phyloP scores from a whole-genome alignment of 1,140 invertebrate species.

The Glossosoma conforme region DNA sequence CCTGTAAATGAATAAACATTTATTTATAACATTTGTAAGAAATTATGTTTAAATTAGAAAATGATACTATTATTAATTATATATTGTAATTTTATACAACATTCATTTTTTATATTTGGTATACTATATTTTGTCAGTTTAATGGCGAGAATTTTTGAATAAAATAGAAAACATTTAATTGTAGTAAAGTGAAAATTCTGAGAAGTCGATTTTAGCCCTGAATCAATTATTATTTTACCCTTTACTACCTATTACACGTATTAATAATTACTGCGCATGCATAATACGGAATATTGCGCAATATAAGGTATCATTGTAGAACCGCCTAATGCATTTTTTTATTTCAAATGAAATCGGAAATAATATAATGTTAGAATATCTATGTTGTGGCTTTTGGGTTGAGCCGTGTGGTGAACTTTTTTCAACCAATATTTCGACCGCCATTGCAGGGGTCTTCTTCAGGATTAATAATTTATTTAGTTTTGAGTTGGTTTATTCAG shows the following conservation, averaged over 20 bases:
- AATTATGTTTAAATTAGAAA: background rate
- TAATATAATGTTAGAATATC: background rate
- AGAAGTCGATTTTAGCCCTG: background rate
- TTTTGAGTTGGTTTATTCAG: too few species aligned
- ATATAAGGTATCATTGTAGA: background rate
- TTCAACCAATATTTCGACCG: too few species aligned
- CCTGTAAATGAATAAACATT: constrained; percentile 39
- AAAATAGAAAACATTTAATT: constrained; percentile 2
- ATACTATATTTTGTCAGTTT: too few species aligned
- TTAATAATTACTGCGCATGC: background rate
- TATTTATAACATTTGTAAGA: background rate
- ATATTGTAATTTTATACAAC: too few species aligned
- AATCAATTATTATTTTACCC: background rate
- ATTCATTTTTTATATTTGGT: too few species aligned
- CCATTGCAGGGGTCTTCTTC: too few species aligned
- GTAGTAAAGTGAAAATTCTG: background rate
- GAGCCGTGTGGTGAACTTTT: too few species aligned
- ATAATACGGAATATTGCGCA: background rate
- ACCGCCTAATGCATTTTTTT: background rate
- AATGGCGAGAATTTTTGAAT: too few species aligned
- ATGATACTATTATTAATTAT: background rate
- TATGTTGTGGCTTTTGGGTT: too few species aligned
- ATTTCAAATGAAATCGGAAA: too few species aligned
- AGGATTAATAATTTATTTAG: too few species aligned
- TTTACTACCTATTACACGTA: background rate